phyloP scores from a whole-genome alignment of 1,140 invertebrate species.

The Ips nitidus region DNA sequence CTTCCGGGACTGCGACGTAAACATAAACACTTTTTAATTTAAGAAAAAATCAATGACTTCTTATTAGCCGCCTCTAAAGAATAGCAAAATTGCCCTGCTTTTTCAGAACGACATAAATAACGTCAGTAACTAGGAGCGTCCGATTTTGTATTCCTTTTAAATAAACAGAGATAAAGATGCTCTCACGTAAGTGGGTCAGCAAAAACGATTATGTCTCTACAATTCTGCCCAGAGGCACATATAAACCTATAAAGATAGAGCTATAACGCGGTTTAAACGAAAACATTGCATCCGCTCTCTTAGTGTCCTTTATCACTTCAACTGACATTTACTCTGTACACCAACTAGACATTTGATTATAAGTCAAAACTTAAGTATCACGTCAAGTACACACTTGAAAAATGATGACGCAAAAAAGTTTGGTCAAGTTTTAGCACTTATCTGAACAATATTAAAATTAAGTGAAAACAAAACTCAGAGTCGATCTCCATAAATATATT shows the following conservation, averaged over 20 bases:
- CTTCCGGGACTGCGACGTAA: neutral
- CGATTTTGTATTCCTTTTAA: constrained; percentile 10
- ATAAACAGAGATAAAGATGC: constrained; percentile 16
- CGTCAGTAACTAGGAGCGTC: constrained; percentile 5
- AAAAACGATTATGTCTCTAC: constrained; percentile 18
- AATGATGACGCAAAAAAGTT: too few species aligned
- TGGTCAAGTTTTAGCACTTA: too few species aligned
- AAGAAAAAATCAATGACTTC: neutral
- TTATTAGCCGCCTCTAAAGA: too few species aligned
- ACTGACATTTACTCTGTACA: neutral
- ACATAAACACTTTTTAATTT: constrained; percentile 3
- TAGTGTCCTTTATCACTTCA: neutral
- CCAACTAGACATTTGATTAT: too few species aligned
- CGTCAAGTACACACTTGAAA: too few species aligned
- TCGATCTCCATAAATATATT: too few species aligned
- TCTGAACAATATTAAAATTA: too few species aligned
- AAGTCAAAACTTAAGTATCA: too few species aligned
- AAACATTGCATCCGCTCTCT: constrained; percentile 13
- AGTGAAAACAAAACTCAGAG: too few species aligned
- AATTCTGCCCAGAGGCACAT: constrained; percentile 15
- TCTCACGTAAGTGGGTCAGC: constrained; percentile 20
- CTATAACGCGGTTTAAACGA: constrained; percentile 9
- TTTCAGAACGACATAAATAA: constrained; percentile 2
- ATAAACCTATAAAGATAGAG: constrained; percentile 15
- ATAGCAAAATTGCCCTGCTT: neutral